These are phyloP conservation scores for Podarcis lilfordi DNA, from an alignment of 2,797 vertebrate genomes.

Conservation along the genomic window DNA sequence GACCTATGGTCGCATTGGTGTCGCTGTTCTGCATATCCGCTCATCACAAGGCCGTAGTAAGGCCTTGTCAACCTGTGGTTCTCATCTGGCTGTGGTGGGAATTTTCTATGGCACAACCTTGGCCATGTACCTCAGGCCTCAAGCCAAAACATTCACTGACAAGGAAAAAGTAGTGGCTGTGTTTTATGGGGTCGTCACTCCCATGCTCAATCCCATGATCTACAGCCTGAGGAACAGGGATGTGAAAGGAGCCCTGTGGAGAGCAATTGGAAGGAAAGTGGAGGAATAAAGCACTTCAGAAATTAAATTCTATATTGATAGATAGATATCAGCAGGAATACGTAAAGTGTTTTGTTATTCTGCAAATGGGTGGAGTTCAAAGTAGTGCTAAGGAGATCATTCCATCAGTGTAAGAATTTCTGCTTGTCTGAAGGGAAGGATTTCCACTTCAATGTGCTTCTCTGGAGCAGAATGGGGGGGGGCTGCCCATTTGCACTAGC, in stretches of 20 bases:
- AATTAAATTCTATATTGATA: too few relatives aligned
- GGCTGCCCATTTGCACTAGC: too few relatives aligned
- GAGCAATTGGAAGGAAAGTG: neutral
- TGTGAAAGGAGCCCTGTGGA: constrained; percentile 64
- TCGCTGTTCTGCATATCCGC: constrained; percentile 24
- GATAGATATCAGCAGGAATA: too few relatives aligned
- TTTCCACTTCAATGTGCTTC: too few relatives aligned
- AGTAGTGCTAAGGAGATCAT: too few relatives aligned
- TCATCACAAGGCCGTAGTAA: constrained; percentile 41
- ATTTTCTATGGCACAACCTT: constrained; percentile 52
- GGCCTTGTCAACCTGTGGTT: constrained; percentile 54
- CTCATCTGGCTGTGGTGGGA: constrained; percentile 53
- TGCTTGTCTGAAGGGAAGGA: too few relatives aligned
- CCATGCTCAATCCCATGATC: constrained; percentile 67
- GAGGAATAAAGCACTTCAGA: too few relatives aligned
- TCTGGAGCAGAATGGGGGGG: too few relatives aligned
- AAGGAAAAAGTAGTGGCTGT: constrained; percentile 59
- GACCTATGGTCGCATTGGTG: constrained; percentile 8
- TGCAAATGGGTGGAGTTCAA: too few relatives aligned
- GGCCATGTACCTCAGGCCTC: constrained; percentile 47
- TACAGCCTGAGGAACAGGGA: constrained; percentile 69
- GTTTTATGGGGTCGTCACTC: constrained; percentile 65
- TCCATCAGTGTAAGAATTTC: too few relatives aligned
- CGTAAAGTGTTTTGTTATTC: too few relatives aligned
- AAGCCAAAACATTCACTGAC: constrained; percentile 25